A percentile compares a stretch with the other conserved stretches of the same genome.
These are phyloP conservation scores for Megatriorchis doriae DNA, from an alignment of 2,113 vertebrate species.

Conservation along the genomic window DNA sequence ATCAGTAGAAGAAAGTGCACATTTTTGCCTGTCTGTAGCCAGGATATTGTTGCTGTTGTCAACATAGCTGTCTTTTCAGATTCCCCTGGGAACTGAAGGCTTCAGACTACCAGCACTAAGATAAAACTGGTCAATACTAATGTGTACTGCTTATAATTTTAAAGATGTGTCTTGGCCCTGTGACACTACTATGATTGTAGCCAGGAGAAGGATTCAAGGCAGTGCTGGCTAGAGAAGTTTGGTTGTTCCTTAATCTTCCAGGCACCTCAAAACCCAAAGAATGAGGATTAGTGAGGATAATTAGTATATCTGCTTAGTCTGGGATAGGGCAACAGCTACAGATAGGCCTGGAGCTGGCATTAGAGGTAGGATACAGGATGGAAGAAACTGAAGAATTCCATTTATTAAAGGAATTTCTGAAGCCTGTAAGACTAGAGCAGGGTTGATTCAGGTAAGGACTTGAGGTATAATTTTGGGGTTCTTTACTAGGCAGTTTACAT, in stretches of 20 bases:
- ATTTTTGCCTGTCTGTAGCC: neutral
- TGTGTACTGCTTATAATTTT: neutral
- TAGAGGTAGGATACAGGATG: neutral
- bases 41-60: neutral
- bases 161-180: neutral
- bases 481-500: neutral
- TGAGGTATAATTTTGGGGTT: neutral
- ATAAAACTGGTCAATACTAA: neutral
- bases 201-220: neutral
- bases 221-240: neutral
- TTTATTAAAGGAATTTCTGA: neutral
- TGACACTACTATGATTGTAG: neutral
- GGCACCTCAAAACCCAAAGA: neutral
- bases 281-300: neutral
- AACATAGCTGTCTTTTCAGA: neutral
- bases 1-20: neutral
- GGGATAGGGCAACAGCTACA: neutral
- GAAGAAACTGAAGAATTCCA: neutral
- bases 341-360: neutral
- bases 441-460: neutral
- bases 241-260: neutral
- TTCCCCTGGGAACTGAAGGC: neutral
- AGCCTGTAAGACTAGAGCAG: neutral
- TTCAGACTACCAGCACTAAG: neutral
- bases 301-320: neutral